Percentiles rank a stretch among this genome's conserved stretches.
These are phyloP conservation scores for Lethrus apterus DNA, from an alignment of 1,140 invertebrate species.

Conservation along the genomic window DNA sequence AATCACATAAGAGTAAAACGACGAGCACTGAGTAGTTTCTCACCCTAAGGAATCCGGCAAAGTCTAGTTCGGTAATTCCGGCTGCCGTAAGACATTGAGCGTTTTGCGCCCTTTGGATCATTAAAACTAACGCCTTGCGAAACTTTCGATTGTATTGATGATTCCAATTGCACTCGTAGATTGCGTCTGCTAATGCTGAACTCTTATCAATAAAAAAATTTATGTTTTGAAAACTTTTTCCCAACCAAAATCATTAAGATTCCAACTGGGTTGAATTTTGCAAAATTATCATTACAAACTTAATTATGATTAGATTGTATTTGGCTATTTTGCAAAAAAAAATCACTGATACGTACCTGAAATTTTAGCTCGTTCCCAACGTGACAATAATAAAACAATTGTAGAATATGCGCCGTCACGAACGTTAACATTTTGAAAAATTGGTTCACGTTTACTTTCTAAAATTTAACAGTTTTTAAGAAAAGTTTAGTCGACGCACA, in stretches of 20 bases:
- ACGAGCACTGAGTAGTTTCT: neutral
- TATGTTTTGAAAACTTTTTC: no score
- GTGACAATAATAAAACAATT: conserved; percentile 11
- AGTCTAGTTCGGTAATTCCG: conserved; percentile 6
- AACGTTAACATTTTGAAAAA: conserved; percentile 9
- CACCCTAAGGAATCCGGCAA: conserved; percentile 4
- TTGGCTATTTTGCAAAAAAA: neutral
- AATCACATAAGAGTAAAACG: neutral
- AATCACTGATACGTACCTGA: neutral
- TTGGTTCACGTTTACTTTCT: neutral
- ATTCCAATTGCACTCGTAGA: conserved; percentile 10
- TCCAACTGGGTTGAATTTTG: no score
- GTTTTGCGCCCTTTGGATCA: conserved; percentile 8
- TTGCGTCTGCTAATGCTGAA: neutral
- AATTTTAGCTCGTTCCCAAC: neutral
- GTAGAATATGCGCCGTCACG: neutral
- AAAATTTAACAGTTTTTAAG: no score
- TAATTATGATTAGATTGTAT: no score
- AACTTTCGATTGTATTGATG: neutral
- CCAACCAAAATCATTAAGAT: no score
- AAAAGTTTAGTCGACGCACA: neutral
- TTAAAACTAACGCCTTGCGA: conserved; percentile 3
- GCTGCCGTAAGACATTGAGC: conserved; percentile 2
- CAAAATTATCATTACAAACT: no score
- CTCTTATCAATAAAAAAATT: neutral